Conservation (phyloP, 2,888 invertebrate genomes). For the Ctena decussata region DNA sequence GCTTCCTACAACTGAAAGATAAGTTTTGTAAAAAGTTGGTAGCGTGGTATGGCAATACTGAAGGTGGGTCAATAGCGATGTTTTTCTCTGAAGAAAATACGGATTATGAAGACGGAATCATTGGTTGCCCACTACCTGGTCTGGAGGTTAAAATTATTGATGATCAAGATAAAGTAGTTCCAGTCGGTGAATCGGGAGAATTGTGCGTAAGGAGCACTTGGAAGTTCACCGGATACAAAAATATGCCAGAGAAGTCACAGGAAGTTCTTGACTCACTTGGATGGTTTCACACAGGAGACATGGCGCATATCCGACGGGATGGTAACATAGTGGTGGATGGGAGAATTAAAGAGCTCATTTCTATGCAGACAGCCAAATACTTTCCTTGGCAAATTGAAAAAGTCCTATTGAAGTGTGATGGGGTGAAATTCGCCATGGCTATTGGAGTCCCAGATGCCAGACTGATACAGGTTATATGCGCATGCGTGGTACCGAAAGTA, state of each 20-base stretch:
- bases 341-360: conserved; percentile 1
- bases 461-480: conserved; percentile 11
- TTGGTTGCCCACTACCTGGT: conserved; percentile 11
- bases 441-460: conserved; percentile 27
- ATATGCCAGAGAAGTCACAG: conserved; percentile 13
- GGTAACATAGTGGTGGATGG: conserved; percentile 25
- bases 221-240: conserved; percentile 33
- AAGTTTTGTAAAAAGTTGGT: conserved; percentile 9
- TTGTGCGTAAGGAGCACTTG: conserved; percentile 22
- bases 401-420: background rate
- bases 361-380: background rate
- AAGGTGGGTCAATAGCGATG: background rate
- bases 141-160: conserved; percentile 49
- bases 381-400: conserved; percentile 14
- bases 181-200: conserved; percentile 37
- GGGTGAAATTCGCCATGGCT: conserved; percentile 3
- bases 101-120: conserved; percentile 33
- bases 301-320: background rate
- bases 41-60: conserved; percentile 25
- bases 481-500: background rate
- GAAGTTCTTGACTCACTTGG: conserved; percentile 11
- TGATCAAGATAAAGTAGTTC: conserved; percentile 27
- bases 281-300: conserved; percentile 14
- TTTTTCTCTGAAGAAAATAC: background rate
- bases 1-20: background rate